phyloP scores from a whole-genome alignment of 2,888 invertebrate genomes.

The Machimus rusticus region DNA sequence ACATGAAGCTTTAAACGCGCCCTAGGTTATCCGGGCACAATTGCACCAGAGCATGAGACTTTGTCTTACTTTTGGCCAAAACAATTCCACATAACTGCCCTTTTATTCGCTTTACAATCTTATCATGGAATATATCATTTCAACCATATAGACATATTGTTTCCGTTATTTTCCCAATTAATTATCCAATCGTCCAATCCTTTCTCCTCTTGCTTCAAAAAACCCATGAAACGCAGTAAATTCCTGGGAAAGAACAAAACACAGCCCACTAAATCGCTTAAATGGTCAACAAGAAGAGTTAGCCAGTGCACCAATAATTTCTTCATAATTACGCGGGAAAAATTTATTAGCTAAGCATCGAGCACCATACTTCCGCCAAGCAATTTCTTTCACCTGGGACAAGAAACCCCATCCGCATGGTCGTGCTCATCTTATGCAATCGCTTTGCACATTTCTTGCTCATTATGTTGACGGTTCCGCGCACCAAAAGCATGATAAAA shows the following conservation, averaged over 20 bases:
- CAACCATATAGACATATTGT: neutral
- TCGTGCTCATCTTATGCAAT: slow-evolving; percentile 6
- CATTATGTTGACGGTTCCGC: neutral
- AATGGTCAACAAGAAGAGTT: neutral
- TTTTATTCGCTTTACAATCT: neutral
- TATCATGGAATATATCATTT: too few relatives aligned
- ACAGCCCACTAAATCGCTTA: neutral
- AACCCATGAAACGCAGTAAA: neutral
- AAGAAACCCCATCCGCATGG: neutral
- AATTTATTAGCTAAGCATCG: neutral
- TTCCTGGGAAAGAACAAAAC: neutral
- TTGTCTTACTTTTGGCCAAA: neutral
- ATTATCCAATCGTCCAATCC: neutral
- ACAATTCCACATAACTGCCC: neutral
- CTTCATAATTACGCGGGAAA: neutral
- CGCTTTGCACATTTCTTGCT: neutral
- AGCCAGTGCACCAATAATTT: neutral
- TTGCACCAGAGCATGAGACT: neutral
- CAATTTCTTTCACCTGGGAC: neutral
- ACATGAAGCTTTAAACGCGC: neutral
- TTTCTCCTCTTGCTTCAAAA: neutral
- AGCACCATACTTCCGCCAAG: neutral
- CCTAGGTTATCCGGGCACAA: neutral
- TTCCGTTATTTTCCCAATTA: neutral
- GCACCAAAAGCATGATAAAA: neutral